A percentile compares a stretch with the other conserved stretches of the same genome.
Evolutionary conservation across 2,888 invertebrate genomes (phyloP).

Genomic region (Lottia scabra): DNA sequence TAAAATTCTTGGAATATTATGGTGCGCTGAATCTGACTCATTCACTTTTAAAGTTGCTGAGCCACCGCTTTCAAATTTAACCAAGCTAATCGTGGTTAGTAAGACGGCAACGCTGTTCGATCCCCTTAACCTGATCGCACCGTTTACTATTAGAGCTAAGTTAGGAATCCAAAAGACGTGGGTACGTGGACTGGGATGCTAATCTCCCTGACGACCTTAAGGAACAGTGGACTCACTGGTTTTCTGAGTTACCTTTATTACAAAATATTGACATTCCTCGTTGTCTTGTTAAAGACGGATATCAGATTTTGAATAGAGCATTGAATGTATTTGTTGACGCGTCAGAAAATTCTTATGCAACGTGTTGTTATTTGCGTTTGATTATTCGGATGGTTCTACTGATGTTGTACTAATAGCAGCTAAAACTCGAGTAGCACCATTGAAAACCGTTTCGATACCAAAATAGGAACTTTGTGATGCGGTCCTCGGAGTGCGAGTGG

Average conservation of each 20-base stretch:
- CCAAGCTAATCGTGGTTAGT: neutral
- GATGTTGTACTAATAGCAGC: slow-evolving; percentile 3
- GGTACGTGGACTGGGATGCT: neutral
- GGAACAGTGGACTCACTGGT: neutral
- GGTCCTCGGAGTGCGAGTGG: neutral
- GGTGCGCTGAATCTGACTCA: neutral
- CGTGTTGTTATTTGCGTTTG: too few species aligned
- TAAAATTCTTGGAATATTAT: neutral
- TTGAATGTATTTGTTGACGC: too few species aligned
- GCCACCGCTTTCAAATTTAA: neutral
- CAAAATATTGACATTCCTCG: neutral
- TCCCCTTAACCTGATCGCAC: neutral
- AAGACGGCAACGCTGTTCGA: neutral
- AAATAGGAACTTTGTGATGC: slow-evolving; percentile 22
- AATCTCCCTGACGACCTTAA: neutral
- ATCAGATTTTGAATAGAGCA: too few species aligned
- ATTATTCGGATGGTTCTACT: neutral
- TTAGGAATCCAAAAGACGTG: neutral
- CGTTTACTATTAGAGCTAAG: neutral
- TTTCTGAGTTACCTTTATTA: neutral
- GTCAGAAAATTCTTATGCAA: too few species aligned
- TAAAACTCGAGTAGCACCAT: neutral
- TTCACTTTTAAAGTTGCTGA: neutral
- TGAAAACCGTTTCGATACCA: slow-evolving; percentile 7
- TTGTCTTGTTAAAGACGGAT: neutral